Percentiles rank a stretch among this genome's conserved stretches.
phyloP scores from a whole-genome alignment of 1,140 invertebrate genomes.

The Neotoxoptera formosana region DNA sequence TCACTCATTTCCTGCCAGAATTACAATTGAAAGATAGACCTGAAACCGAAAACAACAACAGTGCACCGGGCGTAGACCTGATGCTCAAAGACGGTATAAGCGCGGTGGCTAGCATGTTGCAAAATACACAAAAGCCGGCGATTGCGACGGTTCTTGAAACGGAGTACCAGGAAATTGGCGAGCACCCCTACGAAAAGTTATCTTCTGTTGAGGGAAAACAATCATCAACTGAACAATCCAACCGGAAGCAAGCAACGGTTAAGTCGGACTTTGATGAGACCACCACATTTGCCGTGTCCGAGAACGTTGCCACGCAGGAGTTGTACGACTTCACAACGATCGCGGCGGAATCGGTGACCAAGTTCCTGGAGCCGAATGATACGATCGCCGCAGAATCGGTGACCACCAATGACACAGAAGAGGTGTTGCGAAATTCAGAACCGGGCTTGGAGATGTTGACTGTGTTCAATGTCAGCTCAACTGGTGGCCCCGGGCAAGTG shows the following conservation, averaged over 20 bases:
- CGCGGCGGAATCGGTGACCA: not conserved
- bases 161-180: not conserved
- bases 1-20: constrained; percentile 41
- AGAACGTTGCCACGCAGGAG: not conserved
- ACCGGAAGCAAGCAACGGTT: not conserved
- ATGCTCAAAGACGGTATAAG: constrained; percentile 49
- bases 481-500: constrained; percentile 15
- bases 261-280: not conserved
- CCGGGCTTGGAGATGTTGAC: constrained; percentile 34
- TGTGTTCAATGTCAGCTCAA: constrained; percentile 43
- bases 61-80: not conserved
- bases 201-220: not conserved
- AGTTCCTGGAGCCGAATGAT: not conserved
- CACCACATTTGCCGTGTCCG: not conserved
- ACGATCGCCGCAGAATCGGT: not conserved
- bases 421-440: not conserved
- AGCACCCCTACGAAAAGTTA: not conserved
- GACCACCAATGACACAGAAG: not conserved
- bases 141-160: not conserved
- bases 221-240: constrained; percentile 35
- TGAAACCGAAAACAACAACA: constrained; percentile 13
- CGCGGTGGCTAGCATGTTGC: constrained; percentile 34
- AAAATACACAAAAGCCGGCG: constrained; percentile 32
- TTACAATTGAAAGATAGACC: not conserved
- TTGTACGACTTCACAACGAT: not conserved